Evolutionary conservation across 1,140 invertebrate genomes (phyloP), one percentile per base, ranked within the genome.

Genomic region (Drosophila kanapiae): DNA sequence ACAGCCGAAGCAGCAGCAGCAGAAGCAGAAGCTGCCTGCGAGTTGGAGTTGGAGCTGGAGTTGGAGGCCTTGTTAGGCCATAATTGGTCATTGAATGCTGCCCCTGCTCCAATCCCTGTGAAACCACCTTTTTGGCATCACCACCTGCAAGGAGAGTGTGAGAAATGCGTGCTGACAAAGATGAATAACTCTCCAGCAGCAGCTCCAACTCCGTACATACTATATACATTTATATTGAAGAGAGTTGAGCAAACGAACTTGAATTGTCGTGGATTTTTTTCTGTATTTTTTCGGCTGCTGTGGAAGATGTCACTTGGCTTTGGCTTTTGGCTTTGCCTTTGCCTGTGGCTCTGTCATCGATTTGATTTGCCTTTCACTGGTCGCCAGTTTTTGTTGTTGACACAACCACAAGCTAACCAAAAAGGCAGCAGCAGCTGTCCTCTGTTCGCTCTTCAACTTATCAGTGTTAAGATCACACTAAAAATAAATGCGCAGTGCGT

Each of bases 61-160:
- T 51, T 49, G 71, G 51, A 74, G 71, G 70, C 78, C 84, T 90
- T 90, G 85, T 90, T 90, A 90, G 78, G 70, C 86, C 86, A 80
- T 90, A 90, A 90, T 90, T 90, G 85, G 85, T 85, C 87, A 90
- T 85, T 85, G 86, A 81, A 85, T 80, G 68, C 63, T 59, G 37
- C 60, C 58, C 71, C 75, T 37, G 53, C 54, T 45, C 40, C 61
- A 13, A 4, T 38, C 45, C 31, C 48, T 57, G 45, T 56, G 53
- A 56, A 56, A n/a, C 18, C 43, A 37, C 14, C 40, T 37, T 37
- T 47, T 70, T 53, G 27, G 72, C 18, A 59, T 61, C 38, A 43
- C 49, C 61, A 40, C 72, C 43, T 67, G 62, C 43, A 49, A 56
- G 56, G 56, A 77, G 62, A 71, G 56, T 80, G 83, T 83, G 84